Evolutionary conservation across 2,113 vertebrate genomes (phyloP).

Genomic region (Pyxicephalus adspersus): DNA sequence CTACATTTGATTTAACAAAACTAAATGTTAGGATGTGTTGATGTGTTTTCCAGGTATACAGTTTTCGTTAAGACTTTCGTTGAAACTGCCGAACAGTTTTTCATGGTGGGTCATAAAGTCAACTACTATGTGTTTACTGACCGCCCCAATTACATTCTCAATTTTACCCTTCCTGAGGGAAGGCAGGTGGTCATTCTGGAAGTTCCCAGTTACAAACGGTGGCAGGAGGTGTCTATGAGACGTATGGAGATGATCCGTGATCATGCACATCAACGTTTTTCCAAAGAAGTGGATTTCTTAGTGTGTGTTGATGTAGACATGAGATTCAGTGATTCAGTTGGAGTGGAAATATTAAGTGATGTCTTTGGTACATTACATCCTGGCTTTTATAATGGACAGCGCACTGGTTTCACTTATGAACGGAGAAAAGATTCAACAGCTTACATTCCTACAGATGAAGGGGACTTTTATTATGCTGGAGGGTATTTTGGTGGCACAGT

Average conservation of each 20-base stretch:
- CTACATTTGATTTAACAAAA: too few species aligned
- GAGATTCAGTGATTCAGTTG: conserved; percentile 63
- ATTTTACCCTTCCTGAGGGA: conserved; percentile 52
- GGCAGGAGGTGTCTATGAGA: conserved; percentile 69
- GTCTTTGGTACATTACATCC: conserved; percentile 65
- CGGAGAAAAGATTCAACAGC: conserved; percentile 58
- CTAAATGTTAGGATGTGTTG: too few species aligned
- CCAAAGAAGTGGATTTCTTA: conserved; percentile 54
- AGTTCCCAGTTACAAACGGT: conserved; percentile 54
- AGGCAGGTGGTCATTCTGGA: conserved; percentile 35
- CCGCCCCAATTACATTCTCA: conserved; percentile 56
- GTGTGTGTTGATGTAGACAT: conserved; percentile 71
- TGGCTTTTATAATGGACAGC: conserved; percentile 40
- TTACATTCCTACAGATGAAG: conserved; percentile 55
- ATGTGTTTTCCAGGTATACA: conserved; percentile 23
- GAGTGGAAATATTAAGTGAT: conserved; percentile 63
- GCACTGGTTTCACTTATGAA: conserved; percentile 60
- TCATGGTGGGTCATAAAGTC: conserved; percentile 70
- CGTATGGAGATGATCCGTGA: conserved; percentile 66
- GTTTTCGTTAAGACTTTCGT: conserved; percentile 49
- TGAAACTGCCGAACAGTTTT: conserved; percentile 68
- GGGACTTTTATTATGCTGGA: conserved; percentile 70
- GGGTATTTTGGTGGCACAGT: conserved; percentile 64
- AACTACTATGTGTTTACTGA: conserved; percentile 71
- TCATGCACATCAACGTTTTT: conserved; percentile 54